Evolutionary conservation across 2,888 invertebrate species (phyloP), one percentile per base, ranked within the genome.

Genomic region (Trichogramma dendrolimi): DNA sequence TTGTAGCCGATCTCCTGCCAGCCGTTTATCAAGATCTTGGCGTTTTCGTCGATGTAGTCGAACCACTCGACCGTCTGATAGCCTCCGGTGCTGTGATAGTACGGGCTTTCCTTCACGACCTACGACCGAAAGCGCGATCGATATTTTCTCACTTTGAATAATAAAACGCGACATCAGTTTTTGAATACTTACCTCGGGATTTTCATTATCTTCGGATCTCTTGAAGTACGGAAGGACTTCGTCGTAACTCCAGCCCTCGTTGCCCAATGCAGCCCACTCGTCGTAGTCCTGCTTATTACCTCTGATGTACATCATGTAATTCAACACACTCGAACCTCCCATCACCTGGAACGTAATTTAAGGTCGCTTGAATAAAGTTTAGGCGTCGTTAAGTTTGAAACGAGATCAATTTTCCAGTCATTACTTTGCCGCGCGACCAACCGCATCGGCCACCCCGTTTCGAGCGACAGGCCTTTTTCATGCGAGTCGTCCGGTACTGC

Each of bases 401-500:
- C 44, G 5, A 55, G 6, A 8, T 46, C 7, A 58, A 39, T n/a
- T 8, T 39, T 27, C 47, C 47, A 14, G 27, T 8, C 39, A 2
- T 64, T 63, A 83, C 81, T 71, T 85, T 87, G 0, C 89, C 90
- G 61, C 86, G 82, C 41, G 85, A 83, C 87, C 87, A 87, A 6
- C 80, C 71, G 63, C 88, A 88, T 2, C 83, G 81, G 11, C 83
- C 82, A 3, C 83, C 82, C 49, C 81, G 79, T 68, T 84, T 82
- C 0, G 86, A 84, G 53, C 84, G 77, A 69, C 88, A 88, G 0
- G 84, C 83, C 67, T 83, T 72, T 64, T 84, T 81, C 62, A 86
- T 84, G 0, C 87, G 86, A 71, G 87, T 86, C 0, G 89, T 88
- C 55, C 83, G 79, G 74, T 87, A 90, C 69, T 81, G 81, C 89